Base-by-base conservation (phyloP, 2,888 invertebrate genomes). In the Euspilapteryx auroguttella region DNA sequence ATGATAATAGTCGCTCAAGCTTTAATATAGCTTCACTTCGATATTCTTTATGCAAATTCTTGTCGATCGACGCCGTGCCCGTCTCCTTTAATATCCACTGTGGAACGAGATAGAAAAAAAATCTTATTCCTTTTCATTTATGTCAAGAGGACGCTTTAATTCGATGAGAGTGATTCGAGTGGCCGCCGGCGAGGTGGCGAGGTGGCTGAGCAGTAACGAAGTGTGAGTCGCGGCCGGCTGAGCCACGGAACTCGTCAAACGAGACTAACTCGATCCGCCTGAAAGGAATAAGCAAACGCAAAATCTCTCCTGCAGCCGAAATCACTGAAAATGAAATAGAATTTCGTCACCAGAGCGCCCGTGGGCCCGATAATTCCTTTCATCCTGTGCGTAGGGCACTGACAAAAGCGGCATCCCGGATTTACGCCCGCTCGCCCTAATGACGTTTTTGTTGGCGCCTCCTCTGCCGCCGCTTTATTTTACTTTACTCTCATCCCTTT, bases 381-480 rank as follows among this genome's bases (percentile, higher is more conserved):
- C 40, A 39, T 33, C 36, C 30, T 22, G 28, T 35, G 42, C 42
- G 32, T 20, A 30, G 34, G 32, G 29, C 30, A 28, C 27, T 24
- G 34, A 53, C 52, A 54, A 54, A 51, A 45, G 44, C 40, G 8
- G 25, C 11, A 21, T 29, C 28, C 42, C 47, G 45, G 50, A 48
- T 49, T 53, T 49, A 38, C 42, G 34, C 37, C 30, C 29, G 34
- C 34, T 27, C 33, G 34, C 41, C 42, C 45, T 55, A 55, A 55
- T 53, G 49, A 52, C 49, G 49, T 55, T 54, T 55, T 55, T 55
- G 54, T 54, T 17, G 17, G 5, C 17, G 17, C 17, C 50, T 48
- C 49, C 37, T 40, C 36, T 36, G 37, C 37, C 36, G 37, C 41
- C 40, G 14, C 13, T 6, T 8, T 9, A 5, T 11, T 40, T 39